Percentiles rank a stretch among this genome's conserved stretches.
These are phyloP conservation scores for Trididemnum clinides DNA, from an alignment of 23 tunicate species.

Conservation along the genomic window DNA sequence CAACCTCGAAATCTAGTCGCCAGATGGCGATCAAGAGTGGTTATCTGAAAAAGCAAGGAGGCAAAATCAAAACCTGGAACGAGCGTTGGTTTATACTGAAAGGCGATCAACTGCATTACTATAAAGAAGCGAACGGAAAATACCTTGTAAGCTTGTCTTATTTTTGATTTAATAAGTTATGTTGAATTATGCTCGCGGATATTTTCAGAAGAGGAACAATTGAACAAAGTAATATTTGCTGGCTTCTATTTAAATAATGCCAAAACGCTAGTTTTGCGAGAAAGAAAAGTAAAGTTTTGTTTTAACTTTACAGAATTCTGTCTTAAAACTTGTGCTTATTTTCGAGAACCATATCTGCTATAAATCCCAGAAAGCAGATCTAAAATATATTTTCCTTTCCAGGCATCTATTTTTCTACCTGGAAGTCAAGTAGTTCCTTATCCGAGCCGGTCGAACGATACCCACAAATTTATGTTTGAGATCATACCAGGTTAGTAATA, in stretches of 20 bases:
- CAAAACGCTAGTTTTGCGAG: no score
- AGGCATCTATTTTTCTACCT: constrained; percentile 60
- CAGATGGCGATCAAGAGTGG: constrained; percentile 69
- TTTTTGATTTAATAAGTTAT: no score
- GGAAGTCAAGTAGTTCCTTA: constrained; percentile 45
- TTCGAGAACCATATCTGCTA: no score
- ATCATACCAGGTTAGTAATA: constrained; percentile 64
- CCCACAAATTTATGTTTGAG: constrained; percentile 60
- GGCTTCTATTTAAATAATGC: no score
- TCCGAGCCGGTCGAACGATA: constrained; percentile 32
- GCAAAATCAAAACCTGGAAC: constrained; percentile 78
- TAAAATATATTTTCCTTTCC: not conserved
- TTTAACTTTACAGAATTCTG: no score
- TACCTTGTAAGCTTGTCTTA: constrained; percentile 37
- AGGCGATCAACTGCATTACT: constrained; percentile 61
- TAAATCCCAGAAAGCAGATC: no score
- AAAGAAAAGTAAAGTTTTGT: no score
- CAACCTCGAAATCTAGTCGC: not conserved
- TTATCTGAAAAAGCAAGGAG: constrained; percentile 77
- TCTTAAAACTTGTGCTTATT: no score
- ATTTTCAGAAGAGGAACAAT: no score
- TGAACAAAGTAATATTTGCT: no score
- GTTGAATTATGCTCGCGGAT: no score
- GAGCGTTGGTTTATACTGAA: constrained; percentile 77
- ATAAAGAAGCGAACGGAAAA: constrained; percentile 72